Conservation (phyloP, 1,140 invertebrate genomes). For the Akabosia matsudoensis region DNA sequence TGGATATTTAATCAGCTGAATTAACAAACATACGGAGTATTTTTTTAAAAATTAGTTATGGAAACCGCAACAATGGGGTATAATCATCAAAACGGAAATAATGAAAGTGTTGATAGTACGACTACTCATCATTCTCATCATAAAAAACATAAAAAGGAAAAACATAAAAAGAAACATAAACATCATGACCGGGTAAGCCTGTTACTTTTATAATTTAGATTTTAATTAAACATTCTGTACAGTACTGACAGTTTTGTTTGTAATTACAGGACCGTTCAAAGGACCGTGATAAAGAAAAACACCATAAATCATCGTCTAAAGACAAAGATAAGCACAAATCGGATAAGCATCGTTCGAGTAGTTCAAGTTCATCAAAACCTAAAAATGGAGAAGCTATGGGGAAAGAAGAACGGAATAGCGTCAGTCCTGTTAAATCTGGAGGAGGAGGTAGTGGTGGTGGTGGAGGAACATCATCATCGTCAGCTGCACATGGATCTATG, state of each 20-base stretch:
- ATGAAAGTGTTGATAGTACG: neutral
- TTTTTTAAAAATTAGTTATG: neutral
- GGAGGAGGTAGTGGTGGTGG: no score
- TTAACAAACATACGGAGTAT: neutral
- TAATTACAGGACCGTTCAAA: neutral
- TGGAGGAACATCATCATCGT: no score
- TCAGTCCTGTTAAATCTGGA: neutral
- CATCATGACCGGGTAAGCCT: neutral
- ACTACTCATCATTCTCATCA: slow-evolving; percentile 20
- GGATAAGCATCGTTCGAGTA: slow-evolving; percentile 50
- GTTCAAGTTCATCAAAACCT: slow-evolving; percentile 25
- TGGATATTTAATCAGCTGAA: no score
- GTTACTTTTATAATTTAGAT: neutral
- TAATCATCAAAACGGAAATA: slow-evolving; percentile 28
- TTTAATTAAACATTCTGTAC: neutral
- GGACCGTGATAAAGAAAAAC: slow-evolving; percentile 28
- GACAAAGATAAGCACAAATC: slow-evolving; percentile 48
- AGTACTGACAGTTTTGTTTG: neutral
- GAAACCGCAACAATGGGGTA: slow-evolving; percentile 32
- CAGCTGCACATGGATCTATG: neutral
- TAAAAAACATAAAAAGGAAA: slow-evolving; percentile 57
- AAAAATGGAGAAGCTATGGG: slow-evolving; percentile 48
- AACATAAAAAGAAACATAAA: slow-evolving; percentile 29
- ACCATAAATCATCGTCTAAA: slow-evolving; percentile 55
- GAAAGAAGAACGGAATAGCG: neutral